Conservation (phyloP, 2,797 vertebrate species). For the Pangasius mekongensis region DNA sequence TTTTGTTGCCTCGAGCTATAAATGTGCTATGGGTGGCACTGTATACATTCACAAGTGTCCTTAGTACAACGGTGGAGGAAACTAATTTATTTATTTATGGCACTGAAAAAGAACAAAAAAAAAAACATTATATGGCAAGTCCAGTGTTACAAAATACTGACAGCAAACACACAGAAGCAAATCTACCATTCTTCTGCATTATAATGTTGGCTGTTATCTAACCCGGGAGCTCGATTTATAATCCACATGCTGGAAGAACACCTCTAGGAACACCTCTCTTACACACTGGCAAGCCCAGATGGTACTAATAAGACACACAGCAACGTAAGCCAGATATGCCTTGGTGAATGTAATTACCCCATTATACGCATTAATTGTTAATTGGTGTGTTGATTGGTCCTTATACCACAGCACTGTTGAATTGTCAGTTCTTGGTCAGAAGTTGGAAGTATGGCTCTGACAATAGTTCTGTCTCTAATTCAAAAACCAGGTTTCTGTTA, state of each 20-base stretch:
- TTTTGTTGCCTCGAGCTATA: background rate
- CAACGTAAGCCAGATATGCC: background rate
- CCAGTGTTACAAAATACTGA: background rate
- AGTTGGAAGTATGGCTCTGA: background rate
- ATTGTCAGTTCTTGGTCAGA: background rate
- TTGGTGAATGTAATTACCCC: constrained; percentile 4
- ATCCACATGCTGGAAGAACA: too few relatives aligned
- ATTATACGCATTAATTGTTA: constrained; percentile 6
- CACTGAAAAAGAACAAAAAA: background rate
- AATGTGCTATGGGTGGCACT: background rate
- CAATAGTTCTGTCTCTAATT: background rate
- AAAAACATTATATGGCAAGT: background rate
- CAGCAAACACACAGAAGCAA: background rate
- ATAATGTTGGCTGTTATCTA: too few relatives aligned
- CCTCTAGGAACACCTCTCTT: background rate
- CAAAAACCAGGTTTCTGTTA: too few relatives aligned
- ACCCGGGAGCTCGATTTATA: too few relatives aligned
- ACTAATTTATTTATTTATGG: background rate
- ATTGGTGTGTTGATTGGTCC: background rate
- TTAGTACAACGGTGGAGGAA: background rate
- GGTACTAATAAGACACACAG: background rate
- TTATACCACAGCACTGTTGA: background rate
- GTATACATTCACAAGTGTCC: background rate
- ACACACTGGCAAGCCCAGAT: constrained; percentile 1
- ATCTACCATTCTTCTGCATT: background rate